phyloP scores from a whole-genome alignment of 2,888 invertebrate species.

The Noctua fimbriata region DNA sequence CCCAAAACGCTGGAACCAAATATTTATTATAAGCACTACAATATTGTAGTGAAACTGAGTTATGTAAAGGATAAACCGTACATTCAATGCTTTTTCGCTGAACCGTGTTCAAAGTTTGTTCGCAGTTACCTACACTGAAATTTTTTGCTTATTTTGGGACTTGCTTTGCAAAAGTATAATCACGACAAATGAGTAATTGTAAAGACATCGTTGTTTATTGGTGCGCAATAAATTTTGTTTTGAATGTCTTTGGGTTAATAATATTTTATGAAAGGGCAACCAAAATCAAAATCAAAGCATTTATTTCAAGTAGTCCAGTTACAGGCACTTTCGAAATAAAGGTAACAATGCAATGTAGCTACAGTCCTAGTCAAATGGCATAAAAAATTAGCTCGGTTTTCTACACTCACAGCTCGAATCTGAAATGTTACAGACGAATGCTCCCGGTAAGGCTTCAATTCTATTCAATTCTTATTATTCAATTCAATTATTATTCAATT shows the following conservation, averaged over 20 bases:
- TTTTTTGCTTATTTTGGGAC: conserved; percentile 3
- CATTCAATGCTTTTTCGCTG: conserved; percentile 16
- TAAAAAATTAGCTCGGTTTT: neutral
- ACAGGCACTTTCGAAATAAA: too few relatives aligned
- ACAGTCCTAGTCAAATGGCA: too few relatives aligned
- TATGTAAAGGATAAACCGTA: conserved; percentile 28
- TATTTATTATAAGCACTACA: conserved; percentile 45
- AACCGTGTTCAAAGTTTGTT: neutral
- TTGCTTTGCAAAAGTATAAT: neutral
- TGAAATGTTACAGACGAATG: neutral
- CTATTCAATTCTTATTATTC: too few relatives aligned
- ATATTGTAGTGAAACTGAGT: conserved; percentile 34
- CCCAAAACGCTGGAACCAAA: conserved; percentile 34
- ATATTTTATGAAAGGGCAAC: too few relatives aligned
- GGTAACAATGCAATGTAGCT: too few relatives aligned
- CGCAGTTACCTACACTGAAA: neutral
- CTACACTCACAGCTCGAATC: neutral
- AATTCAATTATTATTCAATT: too few relatives aligned
- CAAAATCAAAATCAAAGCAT: too few relatives aligned
- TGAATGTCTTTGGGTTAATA: too few relatives aligned
- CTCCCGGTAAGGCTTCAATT: neutral
- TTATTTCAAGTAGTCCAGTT: too few relatives aligned
- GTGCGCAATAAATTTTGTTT: too few relatives aligned
- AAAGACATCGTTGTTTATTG: too few relatives aligned
- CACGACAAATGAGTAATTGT: neutral